Base-by-base conservation (phyloP, 2,888 invertebrate species). In the Trypoxylon attenuatum region DNA sequence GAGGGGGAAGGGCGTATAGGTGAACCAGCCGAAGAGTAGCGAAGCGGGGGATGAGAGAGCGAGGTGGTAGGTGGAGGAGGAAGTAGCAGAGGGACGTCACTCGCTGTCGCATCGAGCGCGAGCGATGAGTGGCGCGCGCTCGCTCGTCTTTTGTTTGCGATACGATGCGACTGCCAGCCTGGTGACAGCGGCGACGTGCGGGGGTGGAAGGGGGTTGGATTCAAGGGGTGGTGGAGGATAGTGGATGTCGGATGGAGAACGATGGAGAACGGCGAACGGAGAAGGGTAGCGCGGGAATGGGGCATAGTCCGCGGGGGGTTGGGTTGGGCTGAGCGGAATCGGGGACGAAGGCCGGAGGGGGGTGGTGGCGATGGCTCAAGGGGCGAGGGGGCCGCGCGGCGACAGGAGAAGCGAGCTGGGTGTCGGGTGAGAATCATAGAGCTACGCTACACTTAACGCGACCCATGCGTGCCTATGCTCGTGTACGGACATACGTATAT, bases 131-230 rank as follows among this genome's bases (percentile, higher is more conserved):
- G 79, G 82, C 83, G 82, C 84, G 81, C 82, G 80, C 82, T 80
- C 76, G 82, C 79, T 83, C 84, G 85, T 84, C 85, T 85, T 85
- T 85, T 85, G 85, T 85, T 85, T 85, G 85, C 83, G 80, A 82
- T 82, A 75, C 82, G 79, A 83, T 83, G 82, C 80, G 83, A 81
- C 81, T 81, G 81, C 78, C 84, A 81, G 77, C 65, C 69, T 68
- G 76, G 73, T 76, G 79, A 73, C 68, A 76, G 69, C 62, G 57
- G 60, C 23, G 57, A 67, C 58, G 76, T 49, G 59, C 59, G 52
- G 65, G 61, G 61, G 59, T 49, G 63, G 52, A n/a, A n/a, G n/a
- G n/a, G n/a, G n/a, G n/a, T n/a, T 55, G 16, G 69, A 58, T 42
- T 62, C 53, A 13, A 21, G 55, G 55, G 56, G 63, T 56, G 54